phyloP scores from a whole-genome alignment of 2,113 vertebrate species.

The Edolisoma coerulescens region DNA sequence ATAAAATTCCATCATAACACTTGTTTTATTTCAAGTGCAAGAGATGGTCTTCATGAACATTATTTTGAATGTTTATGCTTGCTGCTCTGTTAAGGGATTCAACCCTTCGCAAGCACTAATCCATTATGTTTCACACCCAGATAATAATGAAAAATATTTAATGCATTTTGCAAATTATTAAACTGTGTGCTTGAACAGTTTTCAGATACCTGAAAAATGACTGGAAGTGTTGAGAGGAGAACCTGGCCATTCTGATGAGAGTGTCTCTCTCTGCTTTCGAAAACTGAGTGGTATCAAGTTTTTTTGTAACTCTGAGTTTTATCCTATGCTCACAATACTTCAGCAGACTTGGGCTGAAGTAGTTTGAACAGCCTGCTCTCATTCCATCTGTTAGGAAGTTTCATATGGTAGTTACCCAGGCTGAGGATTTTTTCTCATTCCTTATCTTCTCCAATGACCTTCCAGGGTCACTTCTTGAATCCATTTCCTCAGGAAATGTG shows the following conservation, averaged over 20 bases:
- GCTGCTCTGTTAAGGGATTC: background rate
- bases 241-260: background rate
- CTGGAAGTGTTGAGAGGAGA: background rate
- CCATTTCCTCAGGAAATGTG: background rate
- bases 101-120: background rate
- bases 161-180: background rate
- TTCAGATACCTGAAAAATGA: background rate
- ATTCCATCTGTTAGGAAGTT: background rate
- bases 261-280: background rate
- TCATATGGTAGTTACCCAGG: background rate
- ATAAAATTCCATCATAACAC: background rate
- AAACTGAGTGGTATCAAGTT: background rate
- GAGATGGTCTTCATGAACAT: background rate
- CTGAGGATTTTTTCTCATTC: background rate
- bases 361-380: background rate
- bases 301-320: background rate
- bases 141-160: background rate
- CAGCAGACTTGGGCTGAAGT: background rate
- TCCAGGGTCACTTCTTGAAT: background rate
- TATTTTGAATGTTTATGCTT: background rate
- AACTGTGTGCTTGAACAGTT: background rate
- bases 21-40: background rate
- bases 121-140: background rate
- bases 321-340: background rate
- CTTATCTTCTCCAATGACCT: background rate